These are phyloP conservation scores for human DNA, from an alignment of 2,113 vertebrate species.

Conservation along the genomic window DNA sequence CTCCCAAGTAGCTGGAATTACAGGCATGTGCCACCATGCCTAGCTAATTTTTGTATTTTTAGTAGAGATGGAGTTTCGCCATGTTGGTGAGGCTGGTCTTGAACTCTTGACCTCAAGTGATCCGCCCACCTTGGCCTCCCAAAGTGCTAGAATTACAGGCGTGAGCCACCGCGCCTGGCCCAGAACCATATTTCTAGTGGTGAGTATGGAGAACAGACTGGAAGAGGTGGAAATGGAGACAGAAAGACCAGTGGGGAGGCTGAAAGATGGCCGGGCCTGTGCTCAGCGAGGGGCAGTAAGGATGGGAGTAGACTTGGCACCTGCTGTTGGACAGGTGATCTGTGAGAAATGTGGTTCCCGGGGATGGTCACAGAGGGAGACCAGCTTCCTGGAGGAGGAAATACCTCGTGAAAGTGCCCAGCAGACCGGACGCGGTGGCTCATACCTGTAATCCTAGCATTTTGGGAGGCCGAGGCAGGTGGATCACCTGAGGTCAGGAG, in stretches of 20 bases:
- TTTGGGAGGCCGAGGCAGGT: too few species aligned
- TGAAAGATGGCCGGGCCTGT: neutral
- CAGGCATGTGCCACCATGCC: too few species aligned
- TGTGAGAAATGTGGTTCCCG: neutral
- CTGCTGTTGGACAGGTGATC: neutral
- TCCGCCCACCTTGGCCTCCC: too few species aligned
- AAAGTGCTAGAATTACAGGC: too few species aligned
- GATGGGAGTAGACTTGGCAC: neutral
- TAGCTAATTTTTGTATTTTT: too few species aligned
- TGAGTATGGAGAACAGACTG: neutral
- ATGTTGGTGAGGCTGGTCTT: too few species aligned
- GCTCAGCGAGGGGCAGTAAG: neutral
- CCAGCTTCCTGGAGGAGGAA: neutral
- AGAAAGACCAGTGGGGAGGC: neutral
- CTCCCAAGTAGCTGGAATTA: too few species aligned
- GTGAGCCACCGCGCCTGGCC: fast-evolving
- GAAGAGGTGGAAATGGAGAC: neutral
- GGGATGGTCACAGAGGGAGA: neutral
- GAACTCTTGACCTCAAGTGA: too few species aligned
- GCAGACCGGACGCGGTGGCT: neutral
- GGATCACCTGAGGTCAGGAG: too few species aligned
- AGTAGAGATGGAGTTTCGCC: too few species aligned
- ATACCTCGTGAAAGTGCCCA: neutral
- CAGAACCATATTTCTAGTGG: neutral
- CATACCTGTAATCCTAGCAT: too few species aligned